phyloP scores from a whole-genome alignment of 2,888 invertebrate species.

The Polydesmus complanatus region DNA sequence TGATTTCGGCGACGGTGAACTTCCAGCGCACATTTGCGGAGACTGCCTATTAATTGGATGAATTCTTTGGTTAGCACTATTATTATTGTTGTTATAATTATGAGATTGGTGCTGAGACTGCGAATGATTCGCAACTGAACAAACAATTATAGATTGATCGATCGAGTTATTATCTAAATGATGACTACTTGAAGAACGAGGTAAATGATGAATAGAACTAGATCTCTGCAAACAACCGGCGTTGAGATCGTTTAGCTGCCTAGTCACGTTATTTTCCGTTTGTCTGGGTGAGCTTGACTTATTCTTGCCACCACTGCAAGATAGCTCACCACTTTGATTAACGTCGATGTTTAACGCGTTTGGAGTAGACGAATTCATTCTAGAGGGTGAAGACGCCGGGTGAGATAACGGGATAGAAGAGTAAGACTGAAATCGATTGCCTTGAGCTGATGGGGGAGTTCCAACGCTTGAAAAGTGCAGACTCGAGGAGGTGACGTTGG shows the following conservation, averaged over 20 bases:
- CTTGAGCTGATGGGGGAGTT: neutral
- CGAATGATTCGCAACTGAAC: neutral
- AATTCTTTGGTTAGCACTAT: neutral
- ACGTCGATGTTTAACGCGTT: neutral
- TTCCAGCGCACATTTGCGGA: neutral
- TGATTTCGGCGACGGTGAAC: neutral
- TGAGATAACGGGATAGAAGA: neutral
- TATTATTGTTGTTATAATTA: neutral
- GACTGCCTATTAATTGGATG: constrained; percentile 8
- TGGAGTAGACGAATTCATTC: neutral
- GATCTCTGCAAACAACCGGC: constrained; percentile 1
- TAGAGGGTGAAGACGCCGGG: neutral
- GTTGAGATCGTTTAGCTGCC: constrained; percentile 3
- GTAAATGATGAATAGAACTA: constrained; percentile 1
- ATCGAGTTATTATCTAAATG: neutral
- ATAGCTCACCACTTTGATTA: neutral
- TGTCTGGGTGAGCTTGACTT: constrained; percentile 8
- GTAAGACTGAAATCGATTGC: neutral
- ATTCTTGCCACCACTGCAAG: neutral
- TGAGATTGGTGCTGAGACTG: neutral
- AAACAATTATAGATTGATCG: neutral
- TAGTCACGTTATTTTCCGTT: constrained; percentile 1
- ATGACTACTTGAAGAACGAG: neutral
- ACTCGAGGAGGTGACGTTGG: neutral
- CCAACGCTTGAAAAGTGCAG: neutral